Percentiles rank a stretch among this genome's conserved stretches.
Evolutionary conservation across 2,113 vertebrate genomes (phyloP).

Genomic region (Sapayoa aenigma): DNA sequence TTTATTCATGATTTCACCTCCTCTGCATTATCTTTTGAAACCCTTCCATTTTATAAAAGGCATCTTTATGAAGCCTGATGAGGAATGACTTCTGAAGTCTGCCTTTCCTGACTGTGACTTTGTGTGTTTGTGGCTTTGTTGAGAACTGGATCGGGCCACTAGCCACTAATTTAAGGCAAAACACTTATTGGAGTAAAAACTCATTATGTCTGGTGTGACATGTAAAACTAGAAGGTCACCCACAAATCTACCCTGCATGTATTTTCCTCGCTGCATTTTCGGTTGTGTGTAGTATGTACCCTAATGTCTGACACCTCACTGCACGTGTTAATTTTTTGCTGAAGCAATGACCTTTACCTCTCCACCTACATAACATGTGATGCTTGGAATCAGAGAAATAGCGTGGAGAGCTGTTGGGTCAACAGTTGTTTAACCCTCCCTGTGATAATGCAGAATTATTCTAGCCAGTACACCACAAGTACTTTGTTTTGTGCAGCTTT

Average conservation of each 20-base stretch:
- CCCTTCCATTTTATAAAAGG: neutral
- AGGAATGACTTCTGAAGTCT: neutral
- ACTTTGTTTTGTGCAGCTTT: slow-evolving; percentile 34
- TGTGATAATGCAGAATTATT: slow-evolving; percentile 26
- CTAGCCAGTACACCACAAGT: slow-evolving; percentile 9
- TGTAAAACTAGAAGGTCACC: slow-evolving; percentile 11
- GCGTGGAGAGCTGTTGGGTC: slow-evolving; percentile 21
- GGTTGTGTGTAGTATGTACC: neutral
- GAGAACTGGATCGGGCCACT: neutral
- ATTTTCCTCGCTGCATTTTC: neutral
- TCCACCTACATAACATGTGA: slow-evolving; percentile 5
- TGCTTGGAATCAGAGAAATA: slow-evolving; percentile 32
- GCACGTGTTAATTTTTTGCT: slow-evolving; percentile 32
- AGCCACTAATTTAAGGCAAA: neutral
- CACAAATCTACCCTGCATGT: slow-evolving; percentile 3
- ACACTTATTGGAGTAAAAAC: slow-evolving; percentile 13
- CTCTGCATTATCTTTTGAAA: slow-evolving; percentile 50
- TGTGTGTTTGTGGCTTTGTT: neutral
- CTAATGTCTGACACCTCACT: neutral
- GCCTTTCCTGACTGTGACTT: neutral
- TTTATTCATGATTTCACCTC: slow-evolving; percentile 69
- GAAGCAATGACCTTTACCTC: slow-evolving; percentile 17
- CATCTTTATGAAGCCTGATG: neutral
- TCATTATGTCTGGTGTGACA: neutral
- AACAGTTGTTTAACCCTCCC: slow-evolving; percentile 43